These are phyloP conservation scores for Agapornis canus DNA, from an alignment of 2,797 vertebrate species.

Conservation along the genomic window DNA sequence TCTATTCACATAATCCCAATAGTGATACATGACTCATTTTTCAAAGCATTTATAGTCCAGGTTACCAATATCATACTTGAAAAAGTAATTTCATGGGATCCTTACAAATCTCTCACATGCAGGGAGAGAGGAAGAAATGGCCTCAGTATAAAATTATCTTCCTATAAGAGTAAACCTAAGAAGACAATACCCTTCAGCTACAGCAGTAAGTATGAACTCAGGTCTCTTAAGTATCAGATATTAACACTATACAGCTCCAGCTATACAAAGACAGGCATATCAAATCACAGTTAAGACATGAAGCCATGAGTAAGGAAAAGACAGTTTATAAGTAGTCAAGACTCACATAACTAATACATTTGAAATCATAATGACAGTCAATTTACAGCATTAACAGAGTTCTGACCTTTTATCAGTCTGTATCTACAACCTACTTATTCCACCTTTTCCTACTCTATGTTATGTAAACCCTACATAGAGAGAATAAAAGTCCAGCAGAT, in stretches of 20 bases:
- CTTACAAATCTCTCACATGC: background rate
- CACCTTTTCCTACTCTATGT: background rate
- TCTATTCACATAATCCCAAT: background rate
- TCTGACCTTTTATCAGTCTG: background rate
- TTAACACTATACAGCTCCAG: background rate
- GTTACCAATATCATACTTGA: background rate
- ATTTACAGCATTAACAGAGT: background rate
- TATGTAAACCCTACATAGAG: background rate
- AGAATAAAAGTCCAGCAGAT: background rate
- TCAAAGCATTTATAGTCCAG: background rate
- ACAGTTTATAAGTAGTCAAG: background rate
- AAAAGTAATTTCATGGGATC: background rate
- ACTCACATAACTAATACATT: background rate
- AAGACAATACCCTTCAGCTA: background rate
- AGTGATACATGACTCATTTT: background rate
- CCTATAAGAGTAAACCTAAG: background rate
- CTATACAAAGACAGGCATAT: background rate
- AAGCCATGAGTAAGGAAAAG: background rate
- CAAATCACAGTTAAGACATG: background rate
- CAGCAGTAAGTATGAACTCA: background rate
- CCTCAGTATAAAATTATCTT: background rate
- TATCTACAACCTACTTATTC: background rate
- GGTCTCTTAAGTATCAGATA: background rate
- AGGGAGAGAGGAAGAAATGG: background rate
- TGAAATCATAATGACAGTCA: background rate